Conservation (phyloP, 2,888 invertebrate species). For the Acrocyrtus sp. region DNA sequence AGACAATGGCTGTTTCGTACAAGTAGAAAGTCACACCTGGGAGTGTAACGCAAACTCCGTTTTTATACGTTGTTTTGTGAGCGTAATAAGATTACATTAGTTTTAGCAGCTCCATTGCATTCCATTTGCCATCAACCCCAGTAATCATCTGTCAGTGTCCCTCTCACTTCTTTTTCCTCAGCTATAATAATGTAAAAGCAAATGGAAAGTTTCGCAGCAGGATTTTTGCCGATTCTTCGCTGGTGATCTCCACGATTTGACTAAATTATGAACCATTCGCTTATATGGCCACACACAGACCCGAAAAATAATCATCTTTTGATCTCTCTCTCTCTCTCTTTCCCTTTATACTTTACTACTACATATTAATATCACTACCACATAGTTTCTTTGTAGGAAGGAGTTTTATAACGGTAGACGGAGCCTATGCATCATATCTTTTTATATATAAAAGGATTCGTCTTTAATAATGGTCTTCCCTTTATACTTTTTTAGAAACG, state of each 20-base stretch:
- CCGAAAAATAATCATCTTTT: conserved; percentile 49
- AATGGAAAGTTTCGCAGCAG: conserved; percentile 63
- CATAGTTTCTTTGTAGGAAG: conserved; percentile 1
- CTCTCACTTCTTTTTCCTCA: conserved; percentile 15
- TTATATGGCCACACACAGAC: conserved; percentile 61
- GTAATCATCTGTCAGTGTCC: conserved; percentile 61
- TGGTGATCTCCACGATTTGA: conserved; percentile 63
- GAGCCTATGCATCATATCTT: conserved; percentile 10
- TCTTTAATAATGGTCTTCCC: conserved; percentile 34
- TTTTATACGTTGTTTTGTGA: conserved; percentile 22
- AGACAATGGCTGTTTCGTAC: conserved; percentile 42
- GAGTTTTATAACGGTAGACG: conserved; percentile 29
- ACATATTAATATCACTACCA: conserved; percentile 21
- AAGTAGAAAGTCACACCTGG: conserved; percentile 44
- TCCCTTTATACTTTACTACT: conserved; percentile 45
- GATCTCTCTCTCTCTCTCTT: conserved; percentile 36
- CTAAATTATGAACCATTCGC: conserved; percentile 62
- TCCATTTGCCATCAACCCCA: conserved; percentile 34
- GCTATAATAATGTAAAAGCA: conserved; percentile 38
- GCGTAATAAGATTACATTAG: conserved; percentile 57
- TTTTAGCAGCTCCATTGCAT: conserved; percentile 36
- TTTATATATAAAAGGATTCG: conserved; percentile 21
- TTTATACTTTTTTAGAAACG: conserved; percentile 6
- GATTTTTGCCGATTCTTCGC: conserved; percentile 62
- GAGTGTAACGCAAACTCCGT: conserved; percentile 50